Conservation (phyloP, 2,888 invertebrate genomes). For the Laspeyria flexula region DNA sequence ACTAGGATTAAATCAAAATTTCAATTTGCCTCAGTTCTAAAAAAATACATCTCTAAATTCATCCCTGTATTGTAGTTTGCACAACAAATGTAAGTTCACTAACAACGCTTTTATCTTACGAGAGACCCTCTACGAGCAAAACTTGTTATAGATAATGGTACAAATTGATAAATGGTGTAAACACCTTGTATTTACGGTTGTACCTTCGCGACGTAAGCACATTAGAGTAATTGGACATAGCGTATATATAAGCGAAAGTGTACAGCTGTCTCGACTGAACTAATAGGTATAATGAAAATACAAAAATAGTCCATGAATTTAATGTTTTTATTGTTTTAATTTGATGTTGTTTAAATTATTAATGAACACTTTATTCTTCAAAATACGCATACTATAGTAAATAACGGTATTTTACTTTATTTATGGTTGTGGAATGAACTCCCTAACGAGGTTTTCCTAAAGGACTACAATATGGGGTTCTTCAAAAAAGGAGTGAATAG, state of each 20-base stretch:
- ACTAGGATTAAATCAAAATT: too few species aligned
- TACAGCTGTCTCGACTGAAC: background rate
- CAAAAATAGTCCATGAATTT: too few species aligned
- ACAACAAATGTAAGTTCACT: slow-evolving; percentile 26
- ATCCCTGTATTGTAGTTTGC: background rate
- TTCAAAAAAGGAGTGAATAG: too few species aligned
- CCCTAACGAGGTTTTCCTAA: too few species aligned
- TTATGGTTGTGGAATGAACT: too few species aligned
- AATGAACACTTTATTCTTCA: too few species aligned
- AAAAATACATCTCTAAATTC: background rate
- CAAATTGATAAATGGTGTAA: slow-evolving; percentile 47
- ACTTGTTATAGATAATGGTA: slow-evolving; percentile 41
- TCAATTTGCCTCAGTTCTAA: too few species aligned
- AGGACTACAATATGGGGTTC: too few species aligned
- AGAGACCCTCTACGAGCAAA: slow-evolving; percentile 13
- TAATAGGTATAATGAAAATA: background rate
- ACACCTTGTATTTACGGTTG: slow-evolving; percentile 38
- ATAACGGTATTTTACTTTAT: too few species aligned
- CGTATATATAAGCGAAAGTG: background rate
- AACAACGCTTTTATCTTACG: slow-evolving; percentile 28
- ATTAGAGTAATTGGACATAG: slow-evolving; percentile 19
- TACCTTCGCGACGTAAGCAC: slow-evolving; percentile 25
- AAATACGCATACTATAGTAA: too few species aligned
- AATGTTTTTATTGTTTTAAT: too few species aligned
- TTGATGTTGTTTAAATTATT: too few species aligned